A percentile compares a stretch with the other conserved stretches of the same genome.
These are phyloP conservation scores for Zeus faber DNA, from an alignment of 2,113 vertebrate species.

Conservation along the genomic window DNA sequence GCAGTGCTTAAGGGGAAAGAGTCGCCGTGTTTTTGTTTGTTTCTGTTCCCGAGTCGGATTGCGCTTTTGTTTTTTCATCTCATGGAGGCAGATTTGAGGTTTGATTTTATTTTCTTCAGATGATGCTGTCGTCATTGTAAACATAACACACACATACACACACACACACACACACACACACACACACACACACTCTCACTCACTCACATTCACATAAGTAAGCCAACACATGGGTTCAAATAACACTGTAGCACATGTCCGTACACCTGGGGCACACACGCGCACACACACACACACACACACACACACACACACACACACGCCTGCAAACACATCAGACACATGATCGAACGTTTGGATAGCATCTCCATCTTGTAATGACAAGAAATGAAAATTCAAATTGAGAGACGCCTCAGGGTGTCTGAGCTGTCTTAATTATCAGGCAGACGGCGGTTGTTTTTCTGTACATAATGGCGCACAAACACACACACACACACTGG, in stretches of 20 bases:
- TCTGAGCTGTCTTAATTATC: slow-evolving; percentile 35
- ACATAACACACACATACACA: not conserved
- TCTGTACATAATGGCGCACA: slow-evolving; percentile 1
- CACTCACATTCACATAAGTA: not conserved
- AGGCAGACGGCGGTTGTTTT: slow-evolving; percentile 11
- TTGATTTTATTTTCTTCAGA: no score
- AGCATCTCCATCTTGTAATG: slow-evolving; percentile 22
- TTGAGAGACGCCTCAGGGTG: slow-evolving; percentile 18
- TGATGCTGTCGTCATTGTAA: no score
- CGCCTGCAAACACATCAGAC: slow-evolving; percentile 10
- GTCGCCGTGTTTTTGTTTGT: no score
- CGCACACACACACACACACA: not conserved
- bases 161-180: not conserved
- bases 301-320: slow-evolving; percentile 14
- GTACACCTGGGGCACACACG: not conserved
- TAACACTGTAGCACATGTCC: no score
- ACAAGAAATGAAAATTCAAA: no score
- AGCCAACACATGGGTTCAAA: slow-evolving; percentile 15
- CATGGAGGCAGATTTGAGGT: no score
- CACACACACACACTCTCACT: not conserved
- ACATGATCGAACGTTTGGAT: slow-evolving; percentile 7
- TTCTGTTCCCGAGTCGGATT: no score
- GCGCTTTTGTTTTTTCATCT: no score
- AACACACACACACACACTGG: not conserved
- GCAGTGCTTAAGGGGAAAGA: no score